Conservation (phyloP, 2,888 invertebrate species). For the Parochlus steinenii region DNA sequence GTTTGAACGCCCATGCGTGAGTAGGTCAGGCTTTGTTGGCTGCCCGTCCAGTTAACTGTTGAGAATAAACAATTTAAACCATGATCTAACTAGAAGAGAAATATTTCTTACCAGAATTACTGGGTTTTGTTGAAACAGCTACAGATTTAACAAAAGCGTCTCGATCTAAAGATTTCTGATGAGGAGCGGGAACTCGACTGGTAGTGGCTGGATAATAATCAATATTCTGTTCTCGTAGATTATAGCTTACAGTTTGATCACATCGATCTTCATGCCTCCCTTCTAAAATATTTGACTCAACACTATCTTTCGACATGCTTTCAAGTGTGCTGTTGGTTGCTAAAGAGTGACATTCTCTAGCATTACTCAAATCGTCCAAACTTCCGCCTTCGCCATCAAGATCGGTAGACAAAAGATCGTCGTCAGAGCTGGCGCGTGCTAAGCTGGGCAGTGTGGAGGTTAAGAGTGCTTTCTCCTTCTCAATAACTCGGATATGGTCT, state of each 20-base stretch:
- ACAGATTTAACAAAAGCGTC: constrained; percentile 12
- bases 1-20: constrained; percentile 10
- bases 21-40: constrained; percentile 18
- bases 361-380: constrained; percentile 36
- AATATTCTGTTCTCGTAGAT: constrained; percentile 20
- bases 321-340: constrained; percentile 16
- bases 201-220: constrained; percentile 17
- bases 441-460: constrained; percentile 65
- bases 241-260: constrained; percentile 18
- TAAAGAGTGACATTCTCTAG: constrained; percentile 17
- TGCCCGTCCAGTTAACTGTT: constrained; percentile 15
- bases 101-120: too few species aligned
- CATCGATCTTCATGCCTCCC: constrained; percentile 15
- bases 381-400: constrained; percentile 56
- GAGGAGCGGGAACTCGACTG: constrained; percentile 13
- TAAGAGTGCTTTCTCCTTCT: constrained; percentile 64
- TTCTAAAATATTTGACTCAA: constrained; percentile 18
- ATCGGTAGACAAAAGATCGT: constrained; percentile 68
- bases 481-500: constrained; percentile 63
- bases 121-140: too few species aligned
- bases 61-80: too few species aligned
- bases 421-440: constrained; percentile 71
- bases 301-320: constrained; percentile 18
- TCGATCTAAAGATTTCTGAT: constrained; percentile 15
- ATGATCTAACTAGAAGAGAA: too few species aligned